Conservation (phyloP, 2,888 invertebrate genomes). For the Hirtodrosophila histrioides region DNA sequence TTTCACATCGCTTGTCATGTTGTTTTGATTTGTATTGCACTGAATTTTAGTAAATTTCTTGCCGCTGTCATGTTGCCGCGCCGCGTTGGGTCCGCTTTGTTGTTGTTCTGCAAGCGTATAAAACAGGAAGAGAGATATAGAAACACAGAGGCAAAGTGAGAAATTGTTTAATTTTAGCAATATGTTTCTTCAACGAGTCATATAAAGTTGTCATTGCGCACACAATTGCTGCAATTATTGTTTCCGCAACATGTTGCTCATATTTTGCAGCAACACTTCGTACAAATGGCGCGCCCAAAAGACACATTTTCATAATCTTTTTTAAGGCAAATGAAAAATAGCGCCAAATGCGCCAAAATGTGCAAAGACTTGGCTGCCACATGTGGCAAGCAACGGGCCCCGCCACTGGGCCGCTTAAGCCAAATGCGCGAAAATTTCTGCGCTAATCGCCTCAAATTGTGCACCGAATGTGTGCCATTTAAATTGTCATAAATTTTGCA, state of each 20-base stretch:
- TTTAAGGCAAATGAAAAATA: constrained; percentile 56
- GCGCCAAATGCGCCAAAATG: constrained; percentile 43
- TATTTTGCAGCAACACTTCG: constrained; percentile 33
- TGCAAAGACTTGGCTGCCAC: constrained; percentile 51
- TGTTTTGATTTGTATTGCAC: constrained; percentile 81
- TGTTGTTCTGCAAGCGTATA: constrained; percentile 51
- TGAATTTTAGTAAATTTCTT: constrained; percentile 75
- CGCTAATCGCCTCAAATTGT: constrained; percentile 76
- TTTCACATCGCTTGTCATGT: constrained; percentile 79
- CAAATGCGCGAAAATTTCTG: constrained; percentile 72
- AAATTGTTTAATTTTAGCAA: constrained; percentile 43
- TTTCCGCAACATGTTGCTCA: constrained; percentile 46
- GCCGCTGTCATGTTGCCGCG: constrained; percentile 69
- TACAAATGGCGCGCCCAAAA: constrained; percentile 52
- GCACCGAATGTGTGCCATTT: constrained; percentile 76
- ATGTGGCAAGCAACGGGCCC: constrained; percentile 53
- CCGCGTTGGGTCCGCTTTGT: constrained; percentile 37
- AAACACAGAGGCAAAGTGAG: constrained; percentile 10
- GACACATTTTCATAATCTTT: constrained; percentile 60
- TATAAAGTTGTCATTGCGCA: constrained; percentile 65
- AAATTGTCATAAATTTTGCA: constrained; percentile 76
- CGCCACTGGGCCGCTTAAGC: constrained; percentile 51
- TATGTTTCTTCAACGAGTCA: constrained; percentile 35
- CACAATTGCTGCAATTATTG: constrained; percentile 58
- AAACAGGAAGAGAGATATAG: constrained; percentile 7